Percentiles rank a stretch among this genome's conserved stretches.
Conservation (phyloP, 2,113 vertebrate species). For the Hemibagrus wyckioides region DNA sequence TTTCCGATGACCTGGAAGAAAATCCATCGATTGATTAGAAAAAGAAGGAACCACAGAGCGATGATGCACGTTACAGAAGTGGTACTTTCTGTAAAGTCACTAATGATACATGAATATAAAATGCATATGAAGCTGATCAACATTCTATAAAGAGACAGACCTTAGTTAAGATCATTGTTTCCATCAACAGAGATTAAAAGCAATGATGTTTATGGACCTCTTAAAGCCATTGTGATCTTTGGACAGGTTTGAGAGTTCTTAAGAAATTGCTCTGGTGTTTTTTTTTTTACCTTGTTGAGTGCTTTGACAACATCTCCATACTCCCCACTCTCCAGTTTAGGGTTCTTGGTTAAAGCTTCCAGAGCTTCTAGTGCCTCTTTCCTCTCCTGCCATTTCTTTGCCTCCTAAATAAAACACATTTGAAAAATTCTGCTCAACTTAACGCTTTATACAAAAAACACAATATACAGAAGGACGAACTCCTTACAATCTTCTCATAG, state of each 20-base stretch:
- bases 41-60: not conserved
- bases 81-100: no score
- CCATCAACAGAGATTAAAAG: no score
- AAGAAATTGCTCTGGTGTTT: not conserved
- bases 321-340: conserved; percentile 91
- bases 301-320: conserved; percentile 92
- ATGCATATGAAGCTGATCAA: no score
- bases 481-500: conserved; percentile 95
- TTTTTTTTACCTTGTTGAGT: conserved; percentile 86
- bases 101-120: no score
- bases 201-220: no score
- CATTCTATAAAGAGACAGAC: no score
- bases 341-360: conserved; percentile 88
- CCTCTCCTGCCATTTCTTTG: conserved; percentile 99
- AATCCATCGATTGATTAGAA: not conserved
- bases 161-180: no score
- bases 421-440: not conserved
- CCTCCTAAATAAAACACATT: conserved; percentile 76
- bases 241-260: not conserved
- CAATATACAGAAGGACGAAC: not conserved
- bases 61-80: no score
- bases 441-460: not conserved
- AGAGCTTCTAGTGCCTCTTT: conserved; percentile 93
- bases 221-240: not conserved
- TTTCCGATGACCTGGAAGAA: conserved; percentile 88